Evolutionary conservation across 2,888 invertebrate species (phyloP).

Genomic region (Drosophila prolongata): DNA sequence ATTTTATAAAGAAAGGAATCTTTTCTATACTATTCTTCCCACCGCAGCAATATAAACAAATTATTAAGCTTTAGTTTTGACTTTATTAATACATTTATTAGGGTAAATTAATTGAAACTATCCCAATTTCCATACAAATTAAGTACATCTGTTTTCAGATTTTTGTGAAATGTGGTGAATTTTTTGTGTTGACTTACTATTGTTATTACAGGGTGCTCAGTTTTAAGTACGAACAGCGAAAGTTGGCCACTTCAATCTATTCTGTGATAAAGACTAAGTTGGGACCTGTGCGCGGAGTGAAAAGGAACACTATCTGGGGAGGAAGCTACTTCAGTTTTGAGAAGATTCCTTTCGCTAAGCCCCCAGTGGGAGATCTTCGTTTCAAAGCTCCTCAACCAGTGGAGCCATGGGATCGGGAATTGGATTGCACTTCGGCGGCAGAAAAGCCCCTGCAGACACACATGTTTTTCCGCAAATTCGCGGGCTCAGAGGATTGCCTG

Average conservation of each 20-base stretch:
- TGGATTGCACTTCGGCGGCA: slow-evolving; percentile 83
- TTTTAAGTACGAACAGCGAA: slow-evolving; percentile 80
- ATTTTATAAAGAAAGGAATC: no score
- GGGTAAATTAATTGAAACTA: no score
- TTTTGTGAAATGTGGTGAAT: no score
- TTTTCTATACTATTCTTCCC: no score
- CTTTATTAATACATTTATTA: no score
- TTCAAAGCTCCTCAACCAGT: slow-evolving; percentile 84
- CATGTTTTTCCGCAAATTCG: slow-evolving; percentile 77
- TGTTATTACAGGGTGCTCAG: slow-evolving; percentile 70
- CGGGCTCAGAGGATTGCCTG: slow-evolving; percentile 86
- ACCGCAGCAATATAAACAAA: no score
- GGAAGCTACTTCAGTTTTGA: slow-evolving; percentile 82
- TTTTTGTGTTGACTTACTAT: no score
- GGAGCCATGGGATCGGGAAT: slow-evolving; percentile 83
- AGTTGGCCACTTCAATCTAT: slow-evolving; percentile 74
- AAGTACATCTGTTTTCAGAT: no score
- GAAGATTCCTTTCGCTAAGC: slow-evolving; percentile 83
- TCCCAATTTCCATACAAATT: no score
- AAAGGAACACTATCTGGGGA: slow-evolving; percentile 82
- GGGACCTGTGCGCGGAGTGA: slow-evolving; percentile 82
- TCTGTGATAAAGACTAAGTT: slow-evolving; percentile 76
- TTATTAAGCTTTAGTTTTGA: no score
- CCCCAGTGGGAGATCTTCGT: slow-evolving; percentile 81
- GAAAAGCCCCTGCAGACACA: slow-evolving; percentile 82